These are phyloP conservation scores for Anoplius nigerrimus DNA, from an alignment of 2,888 invertebrate genomes.

Conservation along the genomic window DNA sequence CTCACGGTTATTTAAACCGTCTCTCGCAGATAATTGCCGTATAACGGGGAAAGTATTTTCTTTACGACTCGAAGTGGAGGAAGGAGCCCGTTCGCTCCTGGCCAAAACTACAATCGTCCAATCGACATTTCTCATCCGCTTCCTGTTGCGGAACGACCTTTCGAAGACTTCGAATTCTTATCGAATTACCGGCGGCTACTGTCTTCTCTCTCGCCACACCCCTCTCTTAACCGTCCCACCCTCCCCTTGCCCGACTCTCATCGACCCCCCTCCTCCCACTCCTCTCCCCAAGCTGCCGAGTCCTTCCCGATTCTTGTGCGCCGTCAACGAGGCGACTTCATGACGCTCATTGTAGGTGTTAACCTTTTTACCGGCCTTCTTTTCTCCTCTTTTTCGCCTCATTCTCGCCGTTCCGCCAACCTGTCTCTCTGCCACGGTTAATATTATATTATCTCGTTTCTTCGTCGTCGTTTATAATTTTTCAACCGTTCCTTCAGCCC, in stretches of 20 bases:
- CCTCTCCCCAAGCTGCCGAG: constrained; percentile 15
- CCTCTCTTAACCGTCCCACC: neutral
- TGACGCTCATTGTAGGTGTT: constrained; percentile 63
- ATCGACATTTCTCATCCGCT: too few species aligned
- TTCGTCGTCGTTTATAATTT: constrained; percentile 70
- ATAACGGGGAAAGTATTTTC: too few species aligned
- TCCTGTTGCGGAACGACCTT: constrained; percentile 23
- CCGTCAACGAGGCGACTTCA: constrained; percentile 14
- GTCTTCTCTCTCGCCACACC: constrained; percentile 34
- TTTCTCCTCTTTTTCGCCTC: constrained; percentile 31
- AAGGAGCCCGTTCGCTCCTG: too few species aligned
- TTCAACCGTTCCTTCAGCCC: constrained; percentile 51
- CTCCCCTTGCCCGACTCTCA: constrained; percentile 18
- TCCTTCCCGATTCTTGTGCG: neutral
- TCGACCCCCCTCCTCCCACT: constrained; percentile 20
- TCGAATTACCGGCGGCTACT: constrained; percentile 37
- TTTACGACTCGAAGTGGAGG: too few species aligned
- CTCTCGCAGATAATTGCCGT: too few species aligned
- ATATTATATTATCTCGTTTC: constrained; percentile 74
- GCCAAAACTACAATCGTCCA: too few species aligned
- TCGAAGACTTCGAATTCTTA: constrained; percentile 21
- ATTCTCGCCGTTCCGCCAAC: constrained; percentile 21
- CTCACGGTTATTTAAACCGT: too few species aligned
- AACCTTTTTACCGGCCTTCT: constrained; percentile 65
- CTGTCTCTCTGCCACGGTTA: constrained; percentile 52